phyloP scores from a whole-genome alignment of 2,888 invertebrate genomes.

The Meliscaeva auricollis region DNA sequence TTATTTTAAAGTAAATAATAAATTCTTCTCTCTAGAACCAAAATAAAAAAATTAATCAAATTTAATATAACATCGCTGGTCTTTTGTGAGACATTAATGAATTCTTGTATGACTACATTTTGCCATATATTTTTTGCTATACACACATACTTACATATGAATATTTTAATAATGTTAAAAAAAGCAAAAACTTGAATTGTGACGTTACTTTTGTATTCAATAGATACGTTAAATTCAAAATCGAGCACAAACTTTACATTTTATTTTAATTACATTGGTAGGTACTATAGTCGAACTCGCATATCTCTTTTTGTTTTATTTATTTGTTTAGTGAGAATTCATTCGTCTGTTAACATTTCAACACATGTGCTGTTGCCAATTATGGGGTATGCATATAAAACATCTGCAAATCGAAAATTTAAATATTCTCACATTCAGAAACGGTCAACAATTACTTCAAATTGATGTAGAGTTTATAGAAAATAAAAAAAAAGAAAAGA shows the following conservation, averaged over 20 bases:
- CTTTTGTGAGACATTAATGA: neutral
- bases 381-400: constrained; percentile 29
- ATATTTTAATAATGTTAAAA: constrained; percentile 24
- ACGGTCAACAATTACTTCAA: neutral
- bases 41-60: neutral
- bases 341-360: constrained; percentile 7
- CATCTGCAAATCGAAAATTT: constrained; percentile 26
- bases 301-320: neutral
- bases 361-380: constrained; percentile 26
- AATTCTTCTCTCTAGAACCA: no score
- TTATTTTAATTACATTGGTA: constrained; percentile 15
- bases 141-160: neutral
- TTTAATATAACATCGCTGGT: constrained; percentile 12
- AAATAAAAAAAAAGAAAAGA: neutral
- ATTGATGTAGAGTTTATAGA: neutral
- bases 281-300: neutral
- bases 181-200: constrained; percentile 52
- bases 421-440: constrained; percentile 7
- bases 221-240: no score
- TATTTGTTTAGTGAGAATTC: no score
- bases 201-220: constrained; percentile 40
- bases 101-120: constrained; percentile 22
- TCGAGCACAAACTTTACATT: constrained; percentile 46
- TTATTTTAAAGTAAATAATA: no score
- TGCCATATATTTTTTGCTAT: neutral